phyloP scores from a whole-genome alignment of 2,113 vertebrate genomes.

The Empidonax alnorum region DNA sequence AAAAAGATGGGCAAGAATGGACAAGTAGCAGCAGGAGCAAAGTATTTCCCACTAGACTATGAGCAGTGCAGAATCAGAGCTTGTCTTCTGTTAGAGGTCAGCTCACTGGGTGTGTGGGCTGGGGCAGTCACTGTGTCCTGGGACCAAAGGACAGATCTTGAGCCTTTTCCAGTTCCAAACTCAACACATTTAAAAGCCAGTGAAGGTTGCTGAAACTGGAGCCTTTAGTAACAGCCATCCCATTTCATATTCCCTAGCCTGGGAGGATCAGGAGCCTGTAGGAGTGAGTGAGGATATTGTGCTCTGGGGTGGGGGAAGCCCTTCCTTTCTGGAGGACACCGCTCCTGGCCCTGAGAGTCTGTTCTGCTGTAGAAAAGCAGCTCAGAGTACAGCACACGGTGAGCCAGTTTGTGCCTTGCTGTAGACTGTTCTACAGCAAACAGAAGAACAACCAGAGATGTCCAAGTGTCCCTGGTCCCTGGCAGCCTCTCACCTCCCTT shows the following conservation, averaged over 20 bases:
- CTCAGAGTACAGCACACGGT: not conserved
- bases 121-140: not conserved
- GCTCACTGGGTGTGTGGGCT: not conserved
- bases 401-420: not conserved
- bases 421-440: not conserved
- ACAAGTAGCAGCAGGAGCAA: slow-evolving; percentile 47
- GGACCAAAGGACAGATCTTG: not conserved
- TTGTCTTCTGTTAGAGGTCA: not conserved
- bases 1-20: slow-evolving; percentile 54
- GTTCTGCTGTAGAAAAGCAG: not conserved
- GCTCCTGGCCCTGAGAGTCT: not conserved
- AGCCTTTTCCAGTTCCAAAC: not conserved
- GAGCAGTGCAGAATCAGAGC: not conserved
- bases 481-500: not conserved
- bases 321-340: not conserved
- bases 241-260: not conserved
- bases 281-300: not conserved
- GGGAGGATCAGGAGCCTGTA: not conserved
- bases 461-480: not conserved
- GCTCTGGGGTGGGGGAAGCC: not conserved
- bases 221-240: not conserved
- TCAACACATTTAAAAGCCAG: not conserved
- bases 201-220: not conserved
- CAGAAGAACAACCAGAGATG: not conserved
- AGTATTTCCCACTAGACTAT: slow-evolving; percentile 37